phyloP scores from a whole-genome alignment of 2,113 vertebrate species.

The Mustelus asterias region DNA sequence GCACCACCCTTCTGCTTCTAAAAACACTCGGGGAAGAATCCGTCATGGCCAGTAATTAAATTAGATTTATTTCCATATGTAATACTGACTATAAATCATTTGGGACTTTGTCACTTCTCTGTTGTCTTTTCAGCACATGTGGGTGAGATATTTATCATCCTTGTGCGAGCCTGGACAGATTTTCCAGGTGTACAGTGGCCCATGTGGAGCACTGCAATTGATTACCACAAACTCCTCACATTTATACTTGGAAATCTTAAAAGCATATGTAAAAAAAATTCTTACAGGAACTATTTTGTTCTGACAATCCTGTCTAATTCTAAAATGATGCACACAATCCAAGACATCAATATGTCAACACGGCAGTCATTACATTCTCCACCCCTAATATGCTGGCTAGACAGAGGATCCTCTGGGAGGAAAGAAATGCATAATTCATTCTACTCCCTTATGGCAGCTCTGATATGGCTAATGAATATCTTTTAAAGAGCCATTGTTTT shows the following conservation, averaged over 20 bases:
- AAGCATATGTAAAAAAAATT: no score
- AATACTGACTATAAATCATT: neutral
- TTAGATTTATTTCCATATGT: neutral
- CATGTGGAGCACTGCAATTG: neutral
- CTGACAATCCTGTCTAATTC: neutral
- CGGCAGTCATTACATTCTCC: neutral
- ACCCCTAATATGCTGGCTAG: slow-evolving; percentile 23
- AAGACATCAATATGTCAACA: slow-evolving; percentile 31
- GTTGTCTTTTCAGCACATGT: neutral
- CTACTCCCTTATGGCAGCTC: slow-evolving; percentile 10
- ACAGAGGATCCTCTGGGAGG: slow-evolving; percentile 24
- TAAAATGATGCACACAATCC: slow-evolving; percentile 6
- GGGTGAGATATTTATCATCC: neutral
- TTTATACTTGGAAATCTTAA: neutral
- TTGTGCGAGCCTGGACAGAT: neutral
- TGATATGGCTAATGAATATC: neutral
- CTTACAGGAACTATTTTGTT: neutral
- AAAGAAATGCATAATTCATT: slow-evolving; percentile 27
- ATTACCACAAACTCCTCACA: neutral
- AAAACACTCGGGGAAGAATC: slow-evolving; percentile 6
- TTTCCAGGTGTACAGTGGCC: neutral
- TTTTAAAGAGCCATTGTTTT: neutral
- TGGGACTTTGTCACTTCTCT: neutral
- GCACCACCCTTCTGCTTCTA: neutral
- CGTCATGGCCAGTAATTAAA: neutral